Conservation (phyloP, 2,113 vertebrate genomes). For the Pachypanchax playfairii region DNA sequence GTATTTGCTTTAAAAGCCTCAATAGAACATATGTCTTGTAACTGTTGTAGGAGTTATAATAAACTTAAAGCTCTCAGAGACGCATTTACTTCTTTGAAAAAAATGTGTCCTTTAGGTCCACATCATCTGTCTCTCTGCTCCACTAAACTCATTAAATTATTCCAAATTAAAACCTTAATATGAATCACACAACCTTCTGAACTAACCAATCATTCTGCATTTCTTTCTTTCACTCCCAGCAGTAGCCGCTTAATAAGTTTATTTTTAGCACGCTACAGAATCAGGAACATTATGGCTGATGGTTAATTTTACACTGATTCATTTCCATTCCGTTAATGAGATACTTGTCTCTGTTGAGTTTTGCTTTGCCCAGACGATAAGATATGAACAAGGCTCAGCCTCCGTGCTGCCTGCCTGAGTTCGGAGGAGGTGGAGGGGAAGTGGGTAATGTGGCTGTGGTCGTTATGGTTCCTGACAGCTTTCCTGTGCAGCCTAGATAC, state of each 20-base stretch:
- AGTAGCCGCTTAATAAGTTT: conserved; percentile 18
- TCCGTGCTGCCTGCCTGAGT: conserved; percentile 11
- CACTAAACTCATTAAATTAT: conserved; percentile 20
- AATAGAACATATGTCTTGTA: no score
- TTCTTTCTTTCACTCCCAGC: conserved; percentile 9
- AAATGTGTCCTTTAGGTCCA: conserved; percentile 1
- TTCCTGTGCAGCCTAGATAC: conserved; percentile 36
- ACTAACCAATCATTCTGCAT: conserved; percentile 12
- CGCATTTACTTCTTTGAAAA: background rate
- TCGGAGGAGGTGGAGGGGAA: background rate
- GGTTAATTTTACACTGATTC: conserved; percentile 52
- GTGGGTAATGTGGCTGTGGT: conserved; percentile 43
- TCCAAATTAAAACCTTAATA: conserved; percentile 6
- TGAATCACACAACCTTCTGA: conserved; percentile 12
- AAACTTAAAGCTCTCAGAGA: background rate
- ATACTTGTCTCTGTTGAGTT: conserved; percentile 51
- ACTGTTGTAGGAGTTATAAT: background rate
- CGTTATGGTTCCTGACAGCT: conserved; percentile 53
- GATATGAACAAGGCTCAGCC: conserved; percentile 38
- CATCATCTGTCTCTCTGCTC: conserved; percentile 14
- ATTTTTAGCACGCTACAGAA: conserved; percentile 9
- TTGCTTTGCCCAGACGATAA: conserved; percentile 40
- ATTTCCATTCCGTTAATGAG: conserved; percentile 43
- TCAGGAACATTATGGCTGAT: conserved; percentile 16
- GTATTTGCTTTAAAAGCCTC: conserved; percentile 1